Evolutionary conservation across 23 tunicate species (phyloP).

Genomic region (Trididemnum clinides): DNA sequence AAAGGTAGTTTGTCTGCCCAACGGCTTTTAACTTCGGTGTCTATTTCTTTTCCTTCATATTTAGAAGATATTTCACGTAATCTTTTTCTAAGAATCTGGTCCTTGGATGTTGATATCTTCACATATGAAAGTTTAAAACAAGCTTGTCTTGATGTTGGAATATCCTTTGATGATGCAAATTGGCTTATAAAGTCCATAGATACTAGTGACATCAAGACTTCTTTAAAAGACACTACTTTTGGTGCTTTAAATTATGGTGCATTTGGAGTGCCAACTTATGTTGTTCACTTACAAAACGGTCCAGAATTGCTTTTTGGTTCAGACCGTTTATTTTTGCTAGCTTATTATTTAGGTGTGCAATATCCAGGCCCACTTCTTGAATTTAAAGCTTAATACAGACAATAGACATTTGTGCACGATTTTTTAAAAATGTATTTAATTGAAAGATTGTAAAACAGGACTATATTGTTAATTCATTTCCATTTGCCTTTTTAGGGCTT

Average conservation of each 20-base stretch:
- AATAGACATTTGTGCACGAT: too few species aligned
- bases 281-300: constrained; percentile 35
- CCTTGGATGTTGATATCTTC: constrained; percentile 35
- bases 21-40: constrained; percentile 39
- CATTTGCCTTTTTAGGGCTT: too few species aligned
- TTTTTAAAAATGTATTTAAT: too few species aligned
- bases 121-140: constrained; percentile 35
- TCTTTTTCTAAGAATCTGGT: constrained; percentile 55
- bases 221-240: constrained; percentile 42
- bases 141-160: constrained; percentile 38
- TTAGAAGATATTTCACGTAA: constrained; percentile 38
- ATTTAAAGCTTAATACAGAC: too few species aligned
- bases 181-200: neutral
- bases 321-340: constrained; percentile 60
- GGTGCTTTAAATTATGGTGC: constrained; percentile 57
- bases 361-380: too few species aligned
- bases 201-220: constrained; percentile 19
- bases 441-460: too few species aligned
- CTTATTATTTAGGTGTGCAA: constrained; percentile 47
- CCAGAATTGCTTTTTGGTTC: constrained; percentile 54
- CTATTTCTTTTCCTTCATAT: constrained; percentile 17
- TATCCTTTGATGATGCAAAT: constrained; percentile 1
- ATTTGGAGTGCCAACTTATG: constrained; percentile 77
- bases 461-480: too few species aligned
- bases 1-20: constrained; percentile 61